Conservation (phyloP, 2,113 vertebrate genomes). For the Phrynocephalus versicolor region DNA sequence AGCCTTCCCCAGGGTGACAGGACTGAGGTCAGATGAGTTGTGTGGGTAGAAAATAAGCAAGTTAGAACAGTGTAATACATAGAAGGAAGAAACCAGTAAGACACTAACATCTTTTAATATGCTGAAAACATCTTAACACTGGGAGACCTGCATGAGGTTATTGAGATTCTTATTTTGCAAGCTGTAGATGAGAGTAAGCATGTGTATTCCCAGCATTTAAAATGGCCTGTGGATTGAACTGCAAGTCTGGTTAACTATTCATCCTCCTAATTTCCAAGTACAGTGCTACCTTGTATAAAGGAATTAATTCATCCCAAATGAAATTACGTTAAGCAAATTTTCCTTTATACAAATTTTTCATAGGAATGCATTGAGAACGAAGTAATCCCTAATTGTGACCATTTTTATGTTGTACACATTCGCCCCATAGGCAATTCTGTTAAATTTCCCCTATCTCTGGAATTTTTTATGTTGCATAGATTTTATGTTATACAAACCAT, state of each 20-base stretch:
- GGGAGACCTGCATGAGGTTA: background rate
- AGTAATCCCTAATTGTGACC: no score
- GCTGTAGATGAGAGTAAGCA: background rate
- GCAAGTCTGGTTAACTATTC: background rate
- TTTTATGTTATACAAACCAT: no score
- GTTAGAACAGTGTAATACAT: background rate
- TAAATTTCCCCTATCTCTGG: no score
- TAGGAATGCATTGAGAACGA: no score
- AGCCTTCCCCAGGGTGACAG: background rate
- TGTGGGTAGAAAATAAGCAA: background rate
- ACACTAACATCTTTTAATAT: background rate
- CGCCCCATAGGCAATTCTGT: no score
- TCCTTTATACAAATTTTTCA: no score
- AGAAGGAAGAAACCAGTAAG: background rate
- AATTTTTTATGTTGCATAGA: no score
- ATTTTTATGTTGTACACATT: no score
- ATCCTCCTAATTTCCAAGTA: conserved; percentile 29
- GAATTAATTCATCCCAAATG: no score
- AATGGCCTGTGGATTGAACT: conserved; percentile 10
- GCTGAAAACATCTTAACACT: background rate
- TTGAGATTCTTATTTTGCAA: background rate
- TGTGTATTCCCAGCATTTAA: conserved; percentile 6
- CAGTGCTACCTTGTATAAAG: no score
- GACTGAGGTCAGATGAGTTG: background rate
- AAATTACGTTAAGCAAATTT: no score